These are phyloP conservation scores for Tor tambroides DNA, from an alignment of 2,113 vertebrate species.

Conservation along the genomic window DNA sequence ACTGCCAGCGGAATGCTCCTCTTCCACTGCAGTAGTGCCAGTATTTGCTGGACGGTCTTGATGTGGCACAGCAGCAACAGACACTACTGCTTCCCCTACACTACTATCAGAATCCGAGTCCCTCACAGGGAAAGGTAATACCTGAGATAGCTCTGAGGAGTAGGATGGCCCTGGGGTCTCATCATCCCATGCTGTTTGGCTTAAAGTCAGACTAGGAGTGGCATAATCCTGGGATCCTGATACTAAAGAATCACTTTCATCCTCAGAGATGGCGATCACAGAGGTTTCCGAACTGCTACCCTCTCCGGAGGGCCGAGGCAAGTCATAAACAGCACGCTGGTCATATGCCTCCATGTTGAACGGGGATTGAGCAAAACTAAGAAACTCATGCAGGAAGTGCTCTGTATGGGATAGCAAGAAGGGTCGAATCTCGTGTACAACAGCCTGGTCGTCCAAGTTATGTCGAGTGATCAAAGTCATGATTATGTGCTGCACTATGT, in stretches of 20 bases:
- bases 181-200: conserved; percentile 89
- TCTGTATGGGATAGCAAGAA: conserved; percentile 89
- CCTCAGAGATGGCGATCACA: conserved; percentile 90
- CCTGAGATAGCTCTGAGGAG: conserved; percentile 77
- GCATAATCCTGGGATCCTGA: conserved; percentile 63
- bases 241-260: conserved; percentile 70
- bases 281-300: conserved; percentile 84
- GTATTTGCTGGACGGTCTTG: conserved; percentile 46
- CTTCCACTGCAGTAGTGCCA: conserved; percentile 47
- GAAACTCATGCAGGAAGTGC: conserved; percentile 95
- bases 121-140: conserved; percentile 70
- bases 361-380: conserved; percentile 90
- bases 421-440: conserved; percentile 85
- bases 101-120: conserved; percentile 84
- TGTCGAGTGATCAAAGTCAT: conserved; percentile 89
- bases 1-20: conserved; percentile 69
- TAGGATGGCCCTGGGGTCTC: conserved; percentile 91
- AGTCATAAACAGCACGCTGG: conserved; percentile 90
- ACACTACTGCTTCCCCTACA: conserved; percentile 73
- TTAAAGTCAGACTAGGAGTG: conserved; percentile 67
- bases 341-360: conserved; percentile 95
- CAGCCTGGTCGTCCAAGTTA: conserved; percentile 86
- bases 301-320: conserved; percentile 83
- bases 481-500: conserved; percentile 91
- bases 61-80: conserved; percentile 40